Base-by-base conservation (phyloP, 1,140 invertebrate genomes). In the Drosophila ambigua region DNA sequence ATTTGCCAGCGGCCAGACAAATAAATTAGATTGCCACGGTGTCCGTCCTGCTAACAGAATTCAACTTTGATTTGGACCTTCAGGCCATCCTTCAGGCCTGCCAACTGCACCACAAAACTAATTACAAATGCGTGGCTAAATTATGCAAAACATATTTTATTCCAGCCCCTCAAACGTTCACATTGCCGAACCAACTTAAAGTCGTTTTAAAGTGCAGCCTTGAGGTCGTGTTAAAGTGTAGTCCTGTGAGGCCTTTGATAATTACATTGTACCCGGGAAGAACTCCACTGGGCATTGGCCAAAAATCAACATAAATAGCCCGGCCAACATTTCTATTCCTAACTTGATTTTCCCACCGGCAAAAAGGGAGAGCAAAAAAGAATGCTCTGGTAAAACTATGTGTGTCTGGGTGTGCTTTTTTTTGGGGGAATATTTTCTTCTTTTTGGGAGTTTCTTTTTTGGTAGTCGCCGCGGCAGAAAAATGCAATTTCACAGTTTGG, bases 401-500 rank as follows among this genome's bases (percentile, higher is more conserved):
- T 24, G 72, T 53, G 45, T 75, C 63, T 59, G 41, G 41, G 43
- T 20, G 44, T 39, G 60, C 23, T 45, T 50, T 54, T 39, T 55
- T 46, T 53, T 67, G 23, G 26, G 26, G 26, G 26, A 28, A 28
- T 7, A 28, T 28, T 28, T 24, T 23, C 15, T 49, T 55, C 50
- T 28, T 44, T 45, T 52, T 53, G 35, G 35, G 35, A 39, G 11
- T 11, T 13, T 59, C 52, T 65, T 26, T 41, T 59, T 57, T 65
- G n/a, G 65, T 78, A 72, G 50, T 59, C 65, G 67, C 64, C 76
- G 77, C 80, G 77, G 73, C 84, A 90, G 76, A 89, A 89, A 89
- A 89, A 90, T 89, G 84, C 84, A 89, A 89, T 89, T 89, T 89
- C 84, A 89, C 84, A 89, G 84, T 89, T 89, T 89, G 84, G 84